Base-by-base conservation (phyloP, 2,797 vertebrate species). In the Adrianichthys oophorus region DNA sequence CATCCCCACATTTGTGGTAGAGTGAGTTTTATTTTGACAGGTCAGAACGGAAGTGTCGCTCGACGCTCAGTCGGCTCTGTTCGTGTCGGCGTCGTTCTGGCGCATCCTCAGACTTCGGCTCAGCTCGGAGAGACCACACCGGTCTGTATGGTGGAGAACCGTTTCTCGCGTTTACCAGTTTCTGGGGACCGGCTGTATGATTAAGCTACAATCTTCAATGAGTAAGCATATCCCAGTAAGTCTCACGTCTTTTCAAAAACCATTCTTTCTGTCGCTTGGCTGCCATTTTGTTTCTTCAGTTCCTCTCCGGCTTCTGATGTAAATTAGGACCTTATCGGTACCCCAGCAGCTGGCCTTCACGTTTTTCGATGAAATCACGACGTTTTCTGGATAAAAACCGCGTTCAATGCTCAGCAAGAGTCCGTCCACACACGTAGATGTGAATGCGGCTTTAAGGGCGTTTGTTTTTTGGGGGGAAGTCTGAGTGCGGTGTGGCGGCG, bases 131-230 rank as follows among this genome's bases (percentile, higher is more conserved):
- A 77, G 70, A 67, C 75, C 59, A 68, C 73, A 42, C 46, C 69
- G 41, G 73, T 76, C 86, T 91, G 91, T 86, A 92, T 92, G 92
- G 91, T 92, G 84, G 69, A 87, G 78, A 87, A 75, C 70, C 77
- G 61, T 67, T 85, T 84, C 17, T 59, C 52, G 29, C 21, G 65
- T 75, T 77, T 78, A 89, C 83, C 85, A 84, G 90, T 94, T 93
- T 91, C 91, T 94, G 90, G 87, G 93, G 91, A 95, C 93, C 94
- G 95, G 94, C 95, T 95, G 94, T 95, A 97, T 98, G 95, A 96
- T 98, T 94, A 96, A 95, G 94, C 93, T 95, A 96, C 95, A 96
- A 93, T 97, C 95, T 98, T 98, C 96, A 98, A 98, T 98, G 96
- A 98, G 95, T 98, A 98, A 95, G 93, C 96, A 96, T 95, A 96